A percentile compares a stretch with the other conserved stretches of the same genome.
These are phyloP conservation scores for Vultur gryphus DNA, from an alignment of 2,797 vertebrate species.

Conservation along the genomic window DNA sequence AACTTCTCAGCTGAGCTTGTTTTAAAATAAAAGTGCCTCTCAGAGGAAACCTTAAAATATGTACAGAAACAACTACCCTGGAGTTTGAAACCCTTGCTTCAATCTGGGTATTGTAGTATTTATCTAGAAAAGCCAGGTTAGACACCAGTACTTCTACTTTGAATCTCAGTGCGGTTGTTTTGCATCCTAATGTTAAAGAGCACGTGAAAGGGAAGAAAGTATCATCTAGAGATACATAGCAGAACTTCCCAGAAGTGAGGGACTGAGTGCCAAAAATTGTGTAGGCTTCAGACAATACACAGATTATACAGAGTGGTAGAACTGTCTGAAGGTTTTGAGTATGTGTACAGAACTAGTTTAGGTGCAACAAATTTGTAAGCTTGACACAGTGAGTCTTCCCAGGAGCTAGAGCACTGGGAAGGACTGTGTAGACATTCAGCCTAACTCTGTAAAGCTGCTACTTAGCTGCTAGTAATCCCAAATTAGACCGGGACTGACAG, in stretches of 20 bases:
- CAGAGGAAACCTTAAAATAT: background rate
- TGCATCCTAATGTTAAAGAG: background rate
- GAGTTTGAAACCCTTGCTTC: background rate
- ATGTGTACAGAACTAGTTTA: background rate
- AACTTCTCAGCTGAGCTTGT: background rate
- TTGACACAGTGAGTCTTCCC: background rate
- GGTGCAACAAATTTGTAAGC: background rate
- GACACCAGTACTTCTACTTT: background rate
- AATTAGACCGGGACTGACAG: background rate
- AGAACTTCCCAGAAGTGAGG: background rate
- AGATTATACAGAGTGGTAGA: rapidly evolving
- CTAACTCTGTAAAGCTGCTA: background rate
- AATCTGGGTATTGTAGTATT: background rate
- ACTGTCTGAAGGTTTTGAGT: background rate
- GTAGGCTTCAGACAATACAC: background rate
- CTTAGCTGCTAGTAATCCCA: background rate
- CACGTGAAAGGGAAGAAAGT: background rate
- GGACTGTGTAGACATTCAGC: background rate
- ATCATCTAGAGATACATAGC: background rate
- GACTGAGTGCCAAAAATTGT: background rate
- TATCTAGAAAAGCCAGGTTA: background rate
- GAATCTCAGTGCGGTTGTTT: background rate
- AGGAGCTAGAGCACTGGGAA: background rate
- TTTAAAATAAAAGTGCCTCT: background rate
- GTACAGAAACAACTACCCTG: background rate